Evolutionary conservation across 2,888 invertebrate genomes (phyloP), one percentile per base, ranked within the genome.

Genomic region (Ophion slaviceki): DNA sequence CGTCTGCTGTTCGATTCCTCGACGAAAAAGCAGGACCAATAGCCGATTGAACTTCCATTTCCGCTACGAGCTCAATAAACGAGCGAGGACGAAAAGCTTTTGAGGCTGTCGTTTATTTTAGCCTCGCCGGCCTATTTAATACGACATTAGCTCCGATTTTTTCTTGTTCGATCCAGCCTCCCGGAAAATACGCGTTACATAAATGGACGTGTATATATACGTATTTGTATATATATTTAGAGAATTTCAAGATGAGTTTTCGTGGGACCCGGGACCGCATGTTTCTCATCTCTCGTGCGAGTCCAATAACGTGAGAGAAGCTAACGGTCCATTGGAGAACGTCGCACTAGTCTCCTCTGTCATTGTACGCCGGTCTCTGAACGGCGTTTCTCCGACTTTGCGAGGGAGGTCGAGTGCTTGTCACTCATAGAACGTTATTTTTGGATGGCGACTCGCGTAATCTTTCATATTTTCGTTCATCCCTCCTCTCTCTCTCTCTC

Each of bases 381-480:
- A 82, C 71, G 80, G 85, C 87, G 75, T 86, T 81, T 86, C 80
- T 62, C 70, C 85, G 84, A 86, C 83, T 90, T 87, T 87, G 75
- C 83, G 85, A 89, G 88, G 88, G 89, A 92, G 90, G 91, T 90
- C 91, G 90, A 90, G 90, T 87, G 91, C 89, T 90, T 91, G 93
- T 92, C 92, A 92, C 91, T 92, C 92, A 92, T 91, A 88, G 88
- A 76, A 71, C 80, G 90, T 87, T 92, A 92, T 92, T 92, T 92
- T 91, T 88, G 91, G 92, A 82, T 67, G 76, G 72, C 71, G 66
- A 71, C 84, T 89, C 88, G 82, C 86, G 80, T 89, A 89, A 89
- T 85, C 59, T 74, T 80, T 83, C 83, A 71, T 67, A 80, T 80
- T 72, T 81, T 80, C 78, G 72, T 77, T 71, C 80, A 67, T 72